Percentiles rank a stretch among this genome's conserved stretches.
These are phyloP conservation scores for Rhinolophus sinicus DNA, from an alignment of 2,113 vertebrate genomes.

Conservation along the genomic window DNA sequence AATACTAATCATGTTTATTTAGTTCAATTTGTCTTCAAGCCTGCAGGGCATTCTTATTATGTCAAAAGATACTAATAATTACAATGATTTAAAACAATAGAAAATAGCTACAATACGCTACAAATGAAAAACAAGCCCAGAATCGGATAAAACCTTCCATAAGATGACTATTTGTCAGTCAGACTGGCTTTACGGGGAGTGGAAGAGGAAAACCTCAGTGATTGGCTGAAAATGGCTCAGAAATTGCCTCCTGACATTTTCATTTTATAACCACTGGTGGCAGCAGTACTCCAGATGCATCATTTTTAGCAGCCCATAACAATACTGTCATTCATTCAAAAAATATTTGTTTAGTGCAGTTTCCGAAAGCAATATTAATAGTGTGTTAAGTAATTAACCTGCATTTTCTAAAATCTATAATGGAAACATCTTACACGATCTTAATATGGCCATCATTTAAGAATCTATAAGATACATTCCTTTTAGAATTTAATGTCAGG, in stretches of 20 bases:
- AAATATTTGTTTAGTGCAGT: not conserved
- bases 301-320: not conserved
- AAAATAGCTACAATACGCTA: not conserved
- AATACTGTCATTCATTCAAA: not conserved
- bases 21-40: slow-evolving; percentile 46
- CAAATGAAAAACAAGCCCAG: not conserved
- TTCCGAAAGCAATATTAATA: not conserved
- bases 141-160: not conserved
- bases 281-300: not conserved
- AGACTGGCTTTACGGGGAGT: not conserved
- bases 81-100: slow-evolving; percentile 27
- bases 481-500: not conserved
- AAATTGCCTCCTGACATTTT: not conserved
- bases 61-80: slow-evolving; percentile 52
- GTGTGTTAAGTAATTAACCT: not conserved
- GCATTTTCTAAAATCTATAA: not conserved
- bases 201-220: not conserved
- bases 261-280: not conserved
- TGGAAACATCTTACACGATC: not conserved
- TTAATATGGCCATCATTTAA: not conserved
- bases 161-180: not conserved
- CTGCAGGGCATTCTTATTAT: not conserved
- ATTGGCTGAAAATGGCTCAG: not conserved
- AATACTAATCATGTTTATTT: slow-evolving; percentile 42
- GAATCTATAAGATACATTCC: not conserved